These are phyloP conservation scores for Deroptyus accipitrinus DNA, from an alignment of 2,113 vertebrate species.

Conservation along the genomic window DNA sequence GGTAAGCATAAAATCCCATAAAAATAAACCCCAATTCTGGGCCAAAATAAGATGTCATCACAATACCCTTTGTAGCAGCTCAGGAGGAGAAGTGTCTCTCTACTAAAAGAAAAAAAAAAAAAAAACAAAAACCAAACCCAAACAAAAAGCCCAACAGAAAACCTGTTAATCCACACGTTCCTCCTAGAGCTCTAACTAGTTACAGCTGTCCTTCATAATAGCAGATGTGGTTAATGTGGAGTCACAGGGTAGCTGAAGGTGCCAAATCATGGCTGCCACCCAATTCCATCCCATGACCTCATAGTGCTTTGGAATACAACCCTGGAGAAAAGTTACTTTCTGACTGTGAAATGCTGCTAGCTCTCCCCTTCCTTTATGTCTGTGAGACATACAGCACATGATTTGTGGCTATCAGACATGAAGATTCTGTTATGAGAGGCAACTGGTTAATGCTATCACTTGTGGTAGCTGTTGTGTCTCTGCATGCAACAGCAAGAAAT, in stretches of 20 bases:
- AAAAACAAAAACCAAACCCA: rapidly evolving
- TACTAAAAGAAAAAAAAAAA: neutral
- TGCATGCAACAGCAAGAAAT: neutral
- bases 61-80: neutral
- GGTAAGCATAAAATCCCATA: neutral
- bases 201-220: neutral
- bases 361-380: neutral
- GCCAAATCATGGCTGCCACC: neutral
- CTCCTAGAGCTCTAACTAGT: neutral
- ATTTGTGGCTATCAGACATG: neutral
- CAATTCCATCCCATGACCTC: neutral
- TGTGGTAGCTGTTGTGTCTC: neutral
- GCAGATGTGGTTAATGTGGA: neutral
- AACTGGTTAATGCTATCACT: neutral
- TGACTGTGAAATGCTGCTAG: neutral
- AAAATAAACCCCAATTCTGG: neutral
- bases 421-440: neutral
- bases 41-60: neutral
- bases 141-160: neutral
- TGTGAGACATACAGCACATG: neutral
- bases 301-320: neutral
- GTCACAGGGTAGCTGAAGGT: neutral
- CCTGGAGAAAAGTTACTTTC: neutral
- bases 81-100: neutral
- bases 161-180: neutral